Evolutionary conservation across 2,113 vertebrate species (phyloP).

Genomic region (Zosterops pallidus): DNA sequence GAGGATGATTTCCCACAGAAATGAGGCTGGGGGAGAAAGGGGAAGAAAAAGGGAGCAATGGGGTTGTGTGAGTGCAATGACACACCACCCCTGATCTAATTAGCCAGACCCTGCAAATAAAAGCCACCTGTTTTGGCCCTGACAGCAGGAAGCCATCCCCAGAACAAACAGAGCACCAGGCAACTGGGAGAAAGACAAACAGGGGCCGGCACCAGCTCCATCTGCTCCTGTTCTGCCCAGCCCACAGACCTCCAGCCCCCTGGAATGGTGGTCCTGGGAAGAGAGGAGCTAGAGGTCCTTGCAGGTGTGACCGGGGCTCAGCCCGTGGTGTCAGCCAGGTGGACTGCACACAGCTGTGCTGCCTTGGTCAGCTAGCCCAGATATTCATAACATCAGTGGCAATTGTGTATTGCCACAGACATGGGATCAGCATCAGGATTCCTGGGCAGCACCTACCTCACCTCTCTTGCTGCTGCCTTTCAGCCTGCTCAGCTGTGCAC

Average conservation of each 20-base stretch:
- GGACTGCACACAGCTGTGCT: neutral
- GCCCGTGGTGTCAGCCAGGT: fast-evolving
- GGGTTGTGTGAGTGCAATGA: neutral
- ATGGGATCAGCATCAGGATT: neutral
- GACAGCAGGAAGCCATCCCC: constrained; percentile 72
- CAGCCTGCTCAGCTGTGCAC: neutral
- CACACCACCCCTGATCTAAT: constrained; percentile 37
- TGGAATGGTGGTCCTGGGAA: neutral
- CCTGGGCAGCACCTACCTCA: fast-evolving
- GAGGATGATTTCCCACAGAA: constrained; percentile 61
- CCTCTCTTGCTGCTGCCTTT: neutral
- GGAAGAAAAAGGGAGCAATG: neutral
- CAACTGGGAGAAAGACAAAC: constrained; percentile 70
- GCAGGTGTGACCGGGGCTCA: neutral
- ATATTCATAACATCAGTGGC: neutral
- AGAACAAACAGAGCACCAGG: constrained; percentile 68
- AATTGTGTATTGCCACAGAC: neutral
- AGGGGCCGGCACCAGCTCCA: constrained; percentile 60
- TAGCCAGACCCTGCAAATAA: constrained; percentile 75
- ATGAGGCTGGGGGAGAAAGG: neutral
- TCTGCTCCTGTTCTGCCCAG: constrained; percentile 11
- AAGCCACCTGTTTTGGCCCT: constrained; percentile 78
- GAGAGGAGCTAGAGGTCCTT: neutral
- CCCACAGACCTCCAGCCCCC: neutral
- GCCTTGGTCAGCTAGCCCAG: neutral